Conservation (phyloP, 2,113 vertebrate genomes). For the Pseudorectes ferrugineus region DNA sequence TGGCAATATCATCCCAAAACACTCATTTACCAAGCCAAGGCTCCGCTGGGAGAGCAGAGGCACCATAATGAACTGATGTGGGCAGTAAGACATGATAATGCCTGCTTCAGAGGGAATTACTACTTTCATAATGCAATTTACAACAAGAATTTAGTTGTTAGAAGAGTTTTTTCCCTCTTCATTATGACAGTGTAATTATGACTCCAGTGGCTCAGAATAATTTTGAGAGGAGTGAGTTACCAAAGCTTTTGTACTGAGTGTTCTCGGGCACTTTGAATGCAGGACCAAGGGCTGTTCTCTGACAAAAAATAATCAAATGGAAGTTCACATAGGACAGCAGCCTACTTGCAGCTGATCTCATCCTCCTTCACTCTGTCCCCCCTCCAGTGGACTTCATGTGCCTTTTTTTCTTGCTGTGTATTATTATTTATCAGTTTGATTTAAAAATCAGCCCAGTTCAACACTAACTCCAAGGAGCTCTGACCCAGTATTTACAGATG, state of each 20-base stretch:
- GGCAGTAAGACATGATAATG: not conserved
- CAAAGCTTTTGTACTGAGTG: not conserved
- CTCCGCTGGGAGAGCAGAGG: not conserved
- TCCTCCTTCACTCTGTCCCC: not conserved
- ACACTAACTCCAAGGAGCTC: not conserved
- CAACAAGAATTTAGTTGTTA: not conserved
- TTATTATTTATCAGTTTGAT: not conserved
- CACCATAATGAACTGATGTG: not conserved
- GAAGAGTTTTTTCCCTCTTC: not conserved
- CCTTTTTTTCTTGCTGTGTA: not conserved
- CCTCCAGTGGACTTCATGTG: not conserved
- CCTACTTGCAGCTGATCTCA: not conserved
- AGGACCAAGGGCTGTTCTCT: not conserved
- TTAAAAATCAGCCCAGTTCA: not conserved
- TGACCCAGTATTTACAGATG: accelerated
- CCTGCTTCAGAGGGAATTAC: constrained; percentile 1
- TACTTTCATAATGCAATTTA: not conserved
- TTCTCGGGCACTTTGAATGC: not conserved
- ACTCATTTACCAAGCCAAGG: not conserved
- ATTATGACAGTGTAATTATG: constrained; percentile 61
- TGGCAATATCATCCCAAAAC: constrained; percentile 11
- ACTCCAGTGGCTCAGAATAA: constrained; percentile 11
- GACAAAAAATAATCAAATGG: not conserved
- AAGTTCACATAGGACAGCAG: not conserved
- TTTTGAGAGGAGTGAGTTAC: constrained; percentile 39